Percentiles rank a stretch among this genome's conserved stretches.
These are phyloP conservation scores for Lophotis ruficrista DNA, from an alignment of 2,113 vertebrate genomes.

Conservation along the genomic window DNA sequence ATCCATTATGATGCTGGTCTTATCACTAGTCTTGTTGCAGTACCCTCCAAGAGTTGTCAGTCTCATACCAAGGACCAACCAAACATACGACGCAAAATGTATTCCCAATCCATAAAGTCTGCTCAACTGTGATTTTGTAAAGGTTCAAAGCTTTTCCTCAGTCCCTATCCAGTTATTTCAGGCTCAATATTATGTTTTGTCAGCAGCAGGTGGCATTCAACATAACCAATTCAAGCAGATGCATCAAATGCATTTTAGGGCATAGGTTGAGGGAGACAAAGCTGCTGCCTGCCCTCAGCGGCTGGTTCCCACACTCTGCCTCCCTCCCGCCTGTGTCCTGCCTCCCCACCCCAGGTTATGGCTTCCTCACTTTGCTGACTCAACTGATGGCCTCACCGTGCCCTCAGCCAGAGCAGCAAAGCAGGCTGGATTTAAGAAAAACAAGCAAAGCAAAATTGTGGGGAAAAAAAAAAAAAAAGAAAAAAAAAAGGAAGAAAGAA, in stretches of 20 bases:
- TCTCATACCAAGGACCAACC: background rate
- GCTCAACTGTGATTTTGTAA: background rate
- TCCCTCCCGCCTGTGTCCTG: background rate
- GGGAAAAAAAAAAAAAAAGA: background rate
- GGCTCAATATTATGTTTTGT: background rate
- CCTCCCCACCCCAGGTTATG: background rate
- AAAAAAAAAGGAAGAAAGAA: background rate
- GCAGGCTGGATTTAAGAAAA: background rate
- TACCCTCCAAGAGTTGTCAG: background rate
- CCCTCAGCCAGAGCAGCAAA: background rate
- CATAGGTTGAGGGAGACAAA: background rate
- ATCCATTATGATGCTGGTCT: background rate
- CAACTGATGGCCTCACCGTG: accelerated
- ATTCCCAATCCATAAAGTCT: background rate
- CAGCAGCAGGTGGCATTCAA: background rate
- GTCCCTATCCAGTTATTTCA: background rate
- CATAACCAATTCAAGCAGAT: background rate
- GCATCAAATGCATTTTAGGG: background rate
- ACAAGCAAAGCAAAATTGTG: background rate
- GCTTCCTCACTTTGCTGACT: slow-evolving; percentile 18
- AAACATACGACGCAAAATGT: accelerated
- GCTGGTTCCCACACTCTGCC: background rate
- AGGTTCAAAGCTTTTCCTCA: background rate
- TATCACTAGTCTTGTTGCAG: background rate
- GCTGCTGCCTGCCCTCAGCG: background rate